Percentiles rank a stretch among this genome's conserved stretches.
Conservation (phyloP, 1,140 invertebrate genomes). For the Trypoxylus dichotomus region DNA sequence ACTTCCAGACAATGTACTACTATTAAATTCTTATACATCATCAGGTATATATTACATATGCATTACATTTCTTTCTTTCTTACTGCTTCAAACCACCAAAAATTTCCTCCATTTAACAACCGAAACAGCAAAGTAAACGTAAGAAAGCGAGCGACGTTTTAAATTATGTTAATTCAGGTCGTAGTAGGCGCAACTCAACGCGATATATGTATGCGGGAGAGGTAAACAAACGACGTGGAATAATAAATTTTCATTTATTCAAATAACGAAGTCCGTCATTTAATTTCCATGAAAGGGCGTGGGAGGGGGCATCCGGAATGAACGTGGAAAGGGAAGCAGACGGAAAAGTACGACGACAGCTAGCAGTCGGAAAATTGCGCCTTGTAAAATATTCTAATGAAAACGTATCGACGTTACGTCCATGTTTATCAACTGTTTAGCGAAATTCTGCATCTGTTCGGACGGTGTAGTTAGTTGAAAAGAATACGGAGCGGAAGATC, state of each 20-base stretch:
- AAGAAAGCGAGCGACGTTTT: not conserved
- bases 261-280: not conserved
- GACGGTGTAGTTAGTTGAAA: no score
- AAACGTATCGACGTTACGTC: not conserved
- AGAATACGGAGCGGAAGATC: no score
- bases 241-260: slow-evolving; percentile 4
- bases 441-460: not conserved
- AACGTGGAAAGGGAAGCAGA: no score
- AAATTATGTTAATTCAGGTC: not conserved
- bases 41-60: no score
- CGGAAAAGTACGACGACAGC: not conserved
- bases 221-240: not conserved
- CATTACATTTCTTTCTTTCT: not conserved
- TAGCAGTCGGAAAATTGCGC: not conserved
- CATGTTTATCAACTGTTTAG: not conserved
- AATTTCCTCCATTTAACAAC: not conserved
- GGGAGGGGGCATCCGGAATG: not conserved
- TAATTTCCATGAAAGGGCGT: not conserved
- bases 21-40: no score
- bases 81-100: not conserved
- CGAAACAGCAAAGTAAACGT: not conserved
- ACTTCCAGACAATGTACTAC: no score
- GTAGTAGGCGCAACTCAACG: not conserved
- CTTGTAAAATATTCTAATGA: not conserved
- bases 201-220: no score